These are phyloP conservation scores for Lepidochrysops patricia DNA, from an alignment of 2,888 invertebrate genomes.

Conservation along the genomic window DNA sequence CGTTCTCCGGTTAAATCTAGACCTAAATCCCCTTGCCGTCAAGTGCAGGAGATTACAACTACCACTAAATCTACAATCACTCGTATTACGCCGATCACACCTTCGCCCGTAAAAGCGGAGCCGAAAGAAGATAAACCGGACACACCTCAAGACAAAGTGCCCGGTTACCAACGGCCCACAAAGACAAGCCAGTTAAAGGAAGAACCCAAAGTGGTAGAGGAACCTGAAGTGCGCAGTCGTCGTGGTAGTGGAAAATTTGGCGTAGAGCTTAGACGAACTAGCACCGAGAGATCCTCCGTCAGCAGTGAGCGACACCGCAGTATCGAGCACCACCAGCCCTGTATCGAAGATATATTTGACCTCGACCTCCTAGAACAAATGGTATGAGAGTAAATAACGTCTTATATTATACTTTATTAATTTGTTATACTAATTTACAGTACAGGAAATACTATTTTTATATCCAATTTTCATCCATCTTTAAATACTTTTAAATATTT, in stretches of 20 bases:
- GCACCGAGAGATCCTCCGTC: constrained; percentile 63
- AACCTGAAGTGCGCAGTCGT: constrained; percentile 61
- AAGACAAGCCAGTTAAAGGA: constrained; percentile 57
- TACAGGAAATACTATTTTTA: background rate
- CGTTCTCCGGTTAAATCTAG: constrained; percentile 41
- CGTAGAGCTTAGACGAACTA: constrained; percentile 76
- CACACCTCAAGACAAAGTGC: constrained; percentile 40
- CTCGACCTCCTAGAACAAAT: constrained; percentile 80
- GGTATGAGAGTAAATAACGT: constrained; percentile 61
- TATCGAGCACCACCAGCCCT: constrained; percentile 64
- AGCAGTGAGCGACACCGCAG: constrained; percentile 64
- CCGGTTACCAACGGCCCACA: constrained; percentile 52
- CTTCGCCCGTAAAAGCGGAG: constrained; percentile 36
- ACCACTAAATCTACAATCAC: constrained; percentile 31
- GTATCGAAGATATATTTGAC: constrained; percentile 84
- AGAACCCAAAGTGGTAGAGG: constrained; percentile 45
- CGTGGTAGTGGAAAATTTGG: constrained; percentile 79
- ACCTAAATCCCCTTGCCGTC: constrained; percentile 41
- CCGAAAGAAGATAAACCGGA: constrained; percentile 35
- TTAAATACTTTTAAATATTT: too few relatives aligned
- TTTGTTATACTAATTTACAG: constrained; percentile 23
- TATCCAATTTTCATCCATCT: too few relatives aligned
- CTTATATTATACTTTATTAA: constrained; percentile 18
- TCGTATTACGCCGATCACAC: constrained; percentile 25
- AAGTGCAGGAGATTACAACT: constrained; percentile 35